These are phyloP conservation scores for Hyposmocoma kahamanoa DNA, from an alignment of 1,140 invertebrate genomes.

Conservation along the genomic window DNA sequence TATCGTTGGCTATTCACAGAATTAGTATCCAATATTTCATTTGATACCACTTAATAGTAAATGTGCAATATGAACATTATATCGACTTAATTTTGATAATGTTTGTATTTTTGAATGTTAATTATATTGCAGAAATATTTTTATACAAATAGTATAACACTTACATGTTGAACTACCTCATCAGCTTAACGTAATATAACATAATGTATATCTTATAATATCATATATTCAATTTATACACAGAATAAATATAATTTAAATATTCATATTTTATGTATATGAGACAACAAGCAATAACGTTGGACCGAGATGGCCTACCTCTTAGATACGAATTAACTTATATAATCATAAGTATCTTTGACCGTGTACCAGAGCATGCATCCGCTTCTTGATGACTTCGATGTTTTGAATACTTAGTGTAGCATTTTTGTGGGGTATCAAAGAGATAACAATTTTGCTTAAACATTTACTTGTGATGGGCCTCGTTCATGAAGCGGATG, in stretches of 20 bases:
- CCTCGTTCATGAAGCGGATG: neutral
- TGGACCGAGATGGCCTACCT: constrained; percentile 36
- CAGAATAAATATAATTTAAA: constrained; percentile 2
- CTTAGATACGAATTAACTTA: constrained; percentile 6
- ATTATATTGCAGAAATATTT: constrained; percentile 71
- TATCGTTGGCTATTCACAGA: constrained; percentile 25
- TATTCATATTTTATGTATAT: constrained; percentile 6
- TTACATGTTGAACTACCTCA: constrained; percentile 62
- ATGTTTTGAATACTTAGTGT: too few relatives aligned
- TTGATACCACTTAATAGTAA: constrained; percentile 26
- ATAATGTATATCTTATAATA: constrained; percentile 28
- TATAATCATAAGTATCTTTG: neutral
- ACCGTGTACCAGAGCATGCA: too few relatives aligned
- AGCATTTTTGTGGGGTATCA: too few relatives aligned
- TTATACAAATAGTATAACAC: constrained; percentile 65
- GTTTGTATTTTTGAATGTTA: constrained; percentile 69
- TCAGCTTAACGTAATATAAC: constrained; percentile 34
- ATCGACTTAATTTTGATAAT: constrained; percentile 67
- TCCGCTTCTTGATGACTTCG: too few relatives aligned
- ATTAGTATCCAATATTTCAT: constrained; percentile 28
- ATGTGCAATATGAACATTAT: constrained; percentile 61
- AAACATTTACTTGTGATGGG: too few relatives aligned
- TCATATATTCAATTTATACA: neutral
- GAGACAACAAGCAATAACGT: constrained; percentile 15
- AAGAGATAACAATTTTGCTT: too few relatives aligned